These are phyloP conservation scores for Illadopsis cleaveri DNA, from an alignment of 2,113 vertebrate genomes.

Conservation along the genomic window DNA sequence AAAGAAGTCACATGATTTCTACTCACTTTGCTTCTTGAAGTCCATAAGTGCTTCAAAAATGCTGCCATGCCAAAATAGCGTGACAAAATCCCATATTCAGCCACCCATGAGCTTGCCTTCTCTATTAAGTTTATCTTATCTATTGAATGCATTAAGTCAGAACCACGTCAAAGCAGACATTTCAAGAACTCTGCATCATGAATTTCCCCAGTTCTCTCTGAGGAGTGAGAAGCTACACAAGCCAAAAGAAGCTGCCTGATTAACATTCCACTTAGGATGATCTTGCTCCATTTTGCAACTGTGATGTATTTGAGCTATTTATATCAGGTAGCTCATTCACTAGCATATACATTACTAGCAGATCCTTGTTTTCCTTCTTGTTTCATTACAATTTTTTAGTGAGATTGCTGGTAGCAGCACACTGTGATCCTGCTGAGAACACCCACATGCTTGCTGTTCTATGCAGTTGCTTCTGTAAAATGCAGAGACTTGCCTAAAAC, in stretches of 20 bases:
- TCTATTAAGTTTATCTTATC: not conserved
- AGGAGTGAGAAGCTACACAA: not conserved
- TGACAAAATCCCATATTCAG: not conserved
- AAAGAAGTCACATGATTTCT: not conserved
- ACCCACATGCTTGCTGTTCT: not conserved
- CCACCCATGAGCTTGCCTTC: not conserved
- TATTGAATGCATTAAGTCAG: not conserved
- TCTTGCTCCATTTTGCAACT: not conserved
- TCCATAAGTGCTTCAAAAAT: not conserved
- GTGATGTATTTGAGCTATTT: not conserved
- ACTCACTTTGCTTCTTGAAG: not conserved
- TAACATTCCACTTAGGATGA: not conserved
- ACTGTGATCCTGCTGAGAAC: not conserved
- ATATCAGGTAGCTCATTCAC: not conserved
- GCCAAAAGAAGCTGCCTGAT: not conserved
- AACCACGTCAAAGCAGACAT: not conserved
- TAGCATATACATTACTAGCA: not conserved
- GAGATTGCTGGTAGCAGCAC: not conserved
- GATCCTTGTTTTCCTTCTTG: not conserved
- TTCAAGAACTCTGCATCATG: not conserved
- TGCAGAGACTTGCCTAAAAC: not conserved
- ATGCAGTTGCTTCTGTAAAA: not conserved
- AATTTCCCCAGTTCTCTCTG: not conserved
- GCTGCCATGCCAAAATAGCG: accelerated
- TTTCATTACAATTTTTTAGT: not conserved